Evolutionary conservation across 2,888 invertebrate genomes (phyloP).

Genomic region (Apodemia zela): DNA sequence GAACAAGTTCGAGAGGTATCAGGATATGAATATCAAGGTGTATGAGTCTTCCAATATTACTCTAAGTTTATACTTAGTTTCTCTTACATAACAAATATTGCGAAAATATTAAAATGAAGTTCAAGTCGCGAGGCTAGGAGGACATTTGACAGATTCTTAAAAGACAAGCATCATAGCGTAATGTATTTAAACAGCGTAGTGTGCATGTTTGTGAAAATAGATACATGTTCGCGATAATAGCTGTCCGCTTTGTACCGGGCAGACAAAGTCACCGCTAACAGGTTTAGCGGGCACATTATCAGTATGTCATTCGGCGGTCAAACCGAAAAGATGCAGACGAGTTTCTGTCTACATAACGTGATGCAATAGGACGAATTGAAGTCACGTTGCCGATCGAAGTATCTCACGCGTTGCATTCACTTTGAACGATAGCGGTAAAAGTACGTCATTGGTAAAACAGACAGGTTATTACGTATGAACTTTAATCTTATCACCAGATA

Average conservation of each 20-base stretch:
- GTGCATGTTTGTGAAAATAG: conserved; percentile 12
- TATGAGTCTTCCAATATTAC: conserved; percentile 13
- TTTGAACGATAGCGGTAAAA: not conserved
- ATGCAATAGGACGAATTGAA: conserved; percentile 9
- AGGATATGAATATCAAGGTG: conserved; percentile 8
- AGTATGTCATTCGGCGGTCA: not conserved
- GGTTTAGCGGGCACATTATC: not conserved
- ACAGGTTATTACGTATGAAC: conserved; percentile 2
- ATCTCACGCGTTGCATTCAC: not conserved
- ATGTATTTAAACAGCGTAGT: conserved; percentile 11
- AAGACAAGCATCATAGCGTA: conserved; percentile 8
- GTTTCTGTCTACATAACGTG: conserved; percentile 8
- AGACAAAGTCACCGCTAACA: conserved; percentile 13
- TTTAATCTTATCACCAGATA: conserved; percentile 9
- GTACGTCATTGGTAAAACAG: not conserved
- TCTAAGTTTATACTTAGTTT: conserved; percentile 5
- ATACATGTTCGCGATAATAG: conserved; percentile 8
- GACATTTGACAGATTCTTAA: conserved; percentile 2
- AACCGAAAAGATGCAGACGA: not conserved
- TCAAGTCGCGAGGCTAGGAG: conserved; percentile 12
- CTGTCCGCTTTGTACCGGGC: conserved; percentile 4
- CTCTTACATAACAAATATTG: conserved; percentile 12
- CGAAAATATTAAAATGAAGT: conserved; percentile 4
- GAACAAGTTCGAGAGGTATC: conserved; percentile 11
- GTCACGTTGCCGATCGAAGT: conserved; percentile 8